These are phyloP conservation scores for Galerucella pusilla DNA, from an alignment of 2,888 invertebrate species.

Conservation along the genomic window DNA sequence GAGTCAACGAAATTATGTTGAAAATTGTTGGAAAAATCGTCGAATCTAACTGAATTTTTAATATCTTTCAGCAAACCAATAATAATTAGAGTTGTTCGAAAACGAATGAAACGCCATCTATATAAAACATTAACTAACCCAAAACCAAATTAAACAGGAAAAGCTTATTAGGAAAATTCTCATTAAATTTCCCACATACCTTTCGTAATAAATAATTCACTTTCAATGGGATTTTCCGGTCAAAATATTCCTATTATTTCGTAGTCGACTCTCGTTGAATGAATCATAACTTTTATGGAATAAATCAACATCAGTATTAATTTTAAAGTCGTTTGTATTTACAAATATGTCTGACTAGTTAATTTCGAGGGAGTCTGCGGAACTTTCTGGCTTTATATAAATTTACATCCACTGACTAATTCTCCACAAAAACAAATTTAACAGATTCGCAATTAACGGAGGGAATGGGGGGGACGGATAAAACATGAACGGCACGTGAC, in stretches of 20 bases:
- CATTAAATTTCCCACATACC: constrained; percentile 11
- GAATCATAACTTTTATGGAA: constrained; percentile 35
- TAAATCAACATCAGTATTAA: constrained; percentile 47
- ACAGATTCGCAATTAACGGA: constrained; percentile 50
- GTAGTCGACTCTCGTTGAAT: constrained; percentile 24
- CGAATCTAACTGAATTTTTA: too few species aligned
- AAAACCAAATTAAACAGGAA: constrained; percentile 8
- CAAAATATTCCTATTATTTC: constrained; percentile 15
- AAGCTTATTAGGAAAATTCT: constrained; percentile 16
- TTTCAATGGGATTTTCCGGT: constrained; percentile 15
- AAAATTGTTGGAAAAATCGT: too few species aligned
- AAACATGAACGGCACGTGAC: background rate
- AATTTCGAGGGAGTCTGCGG: constrained; percentile 47
- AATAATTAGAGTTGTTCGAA: background rate
- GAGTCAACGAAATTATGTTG: too few species aligned
- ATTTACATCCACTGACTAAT: constrained; percentile 54
- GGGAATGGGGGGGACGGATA: background rate
- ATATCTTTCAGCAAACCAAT: background rate
- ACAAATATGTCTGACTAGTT: constrained; percentile 40
- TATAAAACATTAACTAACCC: constrained; percentile 3
- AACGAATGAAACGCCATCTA: background rate
- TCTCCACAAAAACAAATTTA: constrained; percentile 58
- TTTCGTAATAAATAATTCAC: constrained; percentile 11
- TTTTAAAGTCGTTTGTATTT: constrained; percentile 45
- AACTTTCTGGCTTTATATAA: constrained; percentile 51